Base-by-base conservation (phyloP, 2,113 vertebrate genomes). In the Barnardius zonarius region DNA sequence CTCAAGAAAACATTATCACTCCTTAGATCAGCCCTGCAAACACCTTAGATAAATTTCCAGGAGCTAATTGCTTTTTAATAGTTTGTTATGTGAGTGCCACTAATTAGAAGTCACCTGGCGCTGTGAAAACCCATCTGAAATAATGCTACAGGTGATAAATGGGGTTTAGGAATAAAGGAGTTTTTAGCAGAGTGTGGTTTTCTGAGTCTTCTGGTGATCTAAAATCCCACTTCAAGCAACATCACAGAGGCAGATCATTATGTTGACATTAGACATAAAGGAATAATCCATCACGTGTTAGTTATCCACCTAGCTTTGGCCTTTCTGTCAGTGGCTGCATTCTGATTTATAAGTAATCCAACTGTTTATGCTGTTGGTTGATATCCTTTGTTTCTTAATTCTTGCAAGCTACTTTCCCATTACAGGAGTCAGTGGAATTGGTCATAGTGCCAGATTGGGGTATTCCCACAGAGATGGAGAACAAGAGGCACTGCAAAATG, bases 31-130 rank as follows among this genome's bases (percentile, higher is more conserved):
- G 76, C 55, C 77, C 68, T 54, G 76, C 55, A 66, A 92, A 74
- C 46, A 93, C 68, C 88, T 86, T 55, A 20, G 25, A n/a, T 43
- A 24, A 41, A 75, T 83, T 72, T 86, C n/a, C 55, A 43, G 17
- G 7, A 64, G 86, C 39, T 97, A 97, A 94, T 96, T 95, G 88
- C 83, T 92, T 79, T 78, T 81, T 94, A 95, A 91, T 83, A 74
- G 91, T 63, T 88, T 92, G 80, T 88, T 92, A 69, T 81, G 80
- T 9, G 64, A 95, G 79, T 66, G 69, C 51, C 44, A 61, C 83
- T 95, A 80, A 93, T 96, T 91, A 70, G 13, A 85, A 83, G 79
- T 86, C 92, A 81, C 2, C 15, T 2, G 7, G 86, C 55, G 78
- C 78, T 75, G 80, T 81, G 77, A 67, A 90, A 94, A 90, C 61